Evolutionary conservation across 2,797 vertebrate species (phyloP).

Genomic region (Peromyscus attwateri): DNA sequence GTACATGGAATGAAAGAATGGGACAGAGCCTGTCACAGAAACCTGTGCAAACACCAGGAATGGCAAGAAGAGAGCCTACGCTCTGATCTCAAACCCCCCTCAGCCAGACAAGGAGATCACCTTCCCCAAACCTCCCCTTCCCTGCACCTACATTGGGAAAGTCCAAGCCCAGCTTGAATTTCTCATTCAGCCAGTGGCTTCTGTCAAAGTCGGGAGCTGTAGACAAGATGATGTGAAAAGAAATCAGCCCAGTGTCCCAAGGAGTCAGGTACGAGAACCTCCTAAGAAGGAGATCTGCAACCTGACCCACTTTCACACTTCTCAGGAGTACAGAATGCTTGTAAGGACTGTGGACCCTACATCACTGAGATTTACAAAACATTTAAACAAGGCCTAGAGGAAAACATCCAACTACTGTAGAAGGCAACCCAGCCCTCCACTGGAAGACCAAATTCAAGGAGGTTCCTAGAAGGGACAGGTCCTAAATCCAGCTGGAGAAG

Average conservation of each 20-base stretch:
- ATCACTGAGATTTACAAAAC: not conserved
- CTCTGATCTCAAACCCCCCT: not conserved
- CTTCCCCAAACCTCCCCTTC: fast-evolving
- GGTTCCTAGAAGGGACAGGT: not conserved
- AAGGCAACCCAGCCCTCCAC: fast-evolving
- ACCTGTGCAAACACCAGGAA: not conserved
- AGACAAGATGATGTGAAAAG: slow-evolving; percentile 24
- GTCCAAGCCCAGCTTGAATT: slow-evolving; percentile 91
- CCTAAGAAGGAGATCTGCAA: not conserved
- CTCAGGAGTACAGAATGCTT: not conserved
- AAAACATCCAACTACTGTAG: too few species aligned
- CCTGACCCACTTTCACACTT: not conserved
- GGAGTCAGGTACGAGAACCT: not conserved
- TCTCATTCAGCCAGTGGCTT: slow-evolving; percentile 82
- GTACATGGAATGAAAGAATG: not conserved
- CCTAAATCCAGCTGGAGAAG: not conserved
- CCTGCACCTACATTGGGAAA: slow-evolving; percentile 92
- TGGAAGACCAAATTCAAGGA: not conserved
- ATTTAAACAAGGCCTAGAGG: not conserved
- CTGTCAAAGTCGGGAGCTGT: not conserved
- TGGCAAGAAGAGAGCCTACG: not conserved
- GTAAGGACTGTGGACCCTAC: not conserved
- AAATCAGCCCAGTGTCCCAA: not conserved
- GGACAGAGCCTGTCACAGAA: fast-evolving
- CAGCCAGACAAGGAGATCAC: not conserved